These are phyloP conservation scores for Babyrousa celebensis DNA, from an alignment of 2,797 vertebrate species.

Conservation along the genomic window DNA sequence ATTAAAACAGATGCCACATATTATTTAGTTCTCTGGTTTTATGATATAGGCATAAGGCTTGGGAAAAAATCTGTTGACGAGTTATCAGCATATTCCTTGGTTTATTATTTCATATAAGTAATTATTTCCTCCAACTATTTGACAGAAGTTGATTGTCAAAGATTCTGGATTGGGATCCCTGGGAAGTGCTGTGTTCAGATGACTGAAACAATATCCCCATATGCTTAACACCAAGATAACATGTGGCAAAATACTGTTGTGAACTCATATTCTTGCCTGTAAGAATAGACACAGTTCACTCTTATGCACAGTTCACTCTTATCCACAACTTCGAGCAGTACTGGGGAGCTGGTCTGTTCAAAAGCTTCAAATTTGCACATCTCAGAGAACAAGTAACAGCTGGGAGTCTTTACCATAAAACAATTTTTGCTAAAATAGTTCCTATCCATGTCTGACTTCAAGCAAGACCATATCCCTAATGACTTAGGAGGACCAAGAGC, in stretches of 20 bases:
- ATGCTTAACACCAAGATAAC: not conserved
- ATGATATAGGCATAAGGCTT: not conserved
- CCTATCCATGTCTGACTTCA: not conserved
- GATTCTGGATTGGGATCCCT: not conserved
- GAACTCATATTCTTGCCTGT: not conserved
- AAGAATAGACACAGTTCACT: not conserved
- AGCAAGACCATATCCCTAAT: not conserved
- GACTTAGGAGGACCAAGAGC: not conserved
- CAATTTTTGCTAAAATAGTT: not conserved
- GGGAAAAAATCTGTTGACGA: not conserved
- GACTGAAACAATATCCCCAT: not conserved
- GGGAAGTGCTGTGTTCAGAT: not conserved
- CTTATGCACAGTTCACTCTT: not conserved
- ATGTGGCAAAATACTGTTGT: not conserved
- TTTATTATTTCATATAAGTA: not conserved
- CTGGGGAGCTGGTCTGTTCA: not conserved
- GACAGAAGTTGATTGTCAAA: conserved; percentile 28
- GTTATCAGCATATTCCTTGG: not conserved
- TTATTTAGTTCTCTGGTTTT: conserved; percentile 17
- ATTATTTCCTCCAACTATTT: conserved; percentile 41
- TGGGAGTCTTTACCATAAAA: not conserved
- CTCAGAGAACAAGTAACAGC: not conserved
- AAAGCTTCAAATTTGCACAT: conserved; percentile 10
- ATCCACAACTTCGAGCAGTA: not conserved
- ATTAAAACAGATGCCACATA: not conserved